phyloP scores from a whole-genome alignment of 2,888 invertebrate genomes.

The Mamestra brassicae region DNA sequence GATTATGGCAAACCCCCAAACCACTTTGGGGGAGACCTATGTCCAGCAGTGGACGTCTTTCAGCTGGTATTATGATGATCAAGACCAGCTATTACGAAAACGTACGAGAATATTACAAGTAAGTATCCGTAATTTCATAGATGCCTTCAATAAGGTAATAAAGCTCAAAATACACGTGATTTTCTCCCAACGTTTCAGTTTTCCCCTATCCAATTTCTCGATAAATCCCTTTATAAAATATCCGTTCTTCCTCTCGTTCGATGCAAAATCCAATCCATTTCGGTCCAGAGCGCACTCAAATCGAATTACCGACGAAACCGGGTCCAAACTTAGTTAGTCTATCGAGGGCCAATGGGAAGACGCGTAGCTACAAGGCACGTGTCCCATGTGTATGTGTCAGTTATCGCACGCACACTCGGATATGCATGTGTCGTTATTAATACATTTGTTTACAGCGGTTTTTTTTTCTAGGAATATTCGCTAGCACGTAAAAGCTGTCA shows the following conservation, averaged over 20 bases:
- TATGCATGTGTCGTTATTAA: neutral
- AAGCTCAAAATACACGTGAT: neutral
- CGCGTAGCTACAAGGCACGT: slow-evolving; percentile 38
- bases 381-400: slow-evolving; percentile 7
- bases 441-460: neutral
- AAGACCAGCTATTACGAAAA: no score
- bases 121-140: no score
- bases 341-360: slow-evolving; percentile 9
- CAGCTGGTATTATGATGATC: no score
- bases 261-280: slow-evolving; percentile 40
- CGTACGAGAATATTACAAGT: no score
- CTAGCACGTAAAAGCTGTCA: slow-evolving; percentile 2
- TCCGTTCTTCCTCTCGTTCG: neutral
- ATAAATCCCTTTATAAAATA: slow-evolving; percentile 23
- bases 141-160: no score
- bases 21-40: no score
- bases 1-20: no score
- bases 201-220: neutral
- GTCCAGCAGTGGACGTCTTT: no score
- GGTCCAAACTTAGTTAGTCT: slow-evolving; percentile 39
- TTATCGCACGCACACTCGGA: neutral
- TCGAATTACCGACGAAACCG: slow-evolving; percentile 39
- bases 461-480: slow-evolving; percentile 19
- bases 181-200: neutral
- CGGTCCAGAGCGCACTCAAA: slow-evolving; percentile 20